Base-by-base conservation (phyloP, 30 jellyfish, hydroid and myxozoan species). In the Aurelia coerulea region DNA sequence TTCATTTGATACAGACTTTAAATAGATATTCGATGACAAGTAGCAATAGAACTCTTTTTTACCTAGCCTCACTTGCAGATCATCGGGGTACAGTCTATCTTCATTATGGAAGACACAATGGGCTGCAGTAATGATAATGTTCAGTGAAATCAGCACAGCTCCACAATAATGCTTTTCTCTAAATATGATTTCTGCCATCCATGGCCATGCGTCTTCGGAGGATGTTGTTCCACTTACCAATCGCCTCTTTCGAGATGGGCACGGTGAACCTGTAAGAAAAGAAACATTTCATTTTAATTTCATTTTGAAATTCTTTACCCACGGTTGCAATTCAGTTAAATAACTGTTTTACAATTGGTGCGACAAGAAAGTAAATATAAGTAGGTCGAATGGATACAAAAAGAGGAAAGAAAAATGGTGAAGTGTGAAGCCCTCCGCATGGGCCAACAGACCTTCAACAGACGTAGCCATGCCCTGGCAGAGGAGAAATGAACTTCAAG, bases 181-280 rank as follows among this genome's bases (percentile, higher is more conserved):
- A 18, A 74, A 64, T 3, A 79, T 54, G 10, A 91, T 62, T 79
- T 76, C 98, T 4, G 93, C 98, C 98, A 91, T 91, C 98, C 98
- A 91, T 18, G 98, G 98, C 98, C 98, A 91, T 16, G 82, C 33
- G 58, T 58, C 65, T 9, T 73, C 54, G 18, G 78, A 35, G 6
- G 93, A 52, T 11, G 10, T 51, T 13, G 76, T 37, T 49, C 98
- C 98, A 52, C 85, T 76, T 49, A 91, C 89, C 75, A 91, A 11
- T 18, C 98, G 98, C 66, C 96, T 88, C 23, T 16, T 35, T 70
- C 98, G 58, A 0, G 86, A 74, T 6, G 80, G 35, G 39, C 95
- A 86, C 12, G 33, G 70, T 10, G 53, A 35, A 64, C 84, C 93
- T 84, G 35, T 14, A 11, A 46, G 19, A 11, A 68, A 12, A 3